Evolutionary conservation across 2,888 invertebrate species (phyloP), one percentile per base, ranked within the genome.

Genomic region (Brachylomia viminalis): DNA sequence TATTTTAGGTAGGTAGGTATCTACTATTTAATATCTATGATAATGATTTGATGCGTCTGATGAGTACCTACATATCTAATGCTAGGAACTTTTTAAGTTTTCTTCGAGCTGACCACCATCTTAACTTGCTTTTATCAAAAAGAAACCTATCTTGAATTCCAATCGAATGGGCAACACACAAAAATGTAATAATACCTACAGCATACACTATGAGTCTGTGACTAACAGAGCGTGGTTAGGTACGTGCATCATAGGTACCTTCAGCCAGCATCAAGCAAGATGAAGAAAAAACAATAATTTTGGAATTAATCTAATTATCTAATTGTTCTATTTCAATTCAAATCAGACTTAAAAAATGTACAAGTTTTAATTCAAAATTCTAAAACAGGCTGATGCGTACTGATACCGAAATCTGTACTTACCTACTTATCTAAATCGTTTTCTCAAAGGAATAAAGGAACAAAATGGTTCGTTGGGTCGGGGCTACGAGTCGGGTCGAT

Each of bases 401-500:
- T 59, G 2, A n/a, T 17, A 27, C 6, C n/a, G 17, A 66, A 77
- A 38, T n/a, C 38, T 64, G 23, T 47, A 52, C 47, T n/a, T 58
- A 65, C 5, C 6, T 58, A 58, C 20, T n/a, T 58, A 65, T 3
- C 6, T 58, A 58, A 15, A 27, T 66, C 17, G 58, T 54, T 62
- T 66, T 64, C 33, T 76, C 65, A 47, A 77, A 64, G 66, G 52
- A 56, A 33, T 30, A 27, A 27, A 33, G 59, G n/a, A 71, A 56
- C 30, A 13, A 62, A 73, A 45, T 42, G n/a, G 58, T 59, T 54
- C 66, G 73, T 75, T 65, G 54, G 75, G 72, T 38, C 49, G 69
- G 54, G 73, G 59, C 33, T 17, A 6, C 27, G 52, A 42, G 56
- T 13, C 45, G 68, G 85, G 82, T 88, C 87, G 86, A 87, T 88